Evolutionary conservation across 2,113 vertebrate species (phyloP).

Genomic region (Capra hircus): DNA sequence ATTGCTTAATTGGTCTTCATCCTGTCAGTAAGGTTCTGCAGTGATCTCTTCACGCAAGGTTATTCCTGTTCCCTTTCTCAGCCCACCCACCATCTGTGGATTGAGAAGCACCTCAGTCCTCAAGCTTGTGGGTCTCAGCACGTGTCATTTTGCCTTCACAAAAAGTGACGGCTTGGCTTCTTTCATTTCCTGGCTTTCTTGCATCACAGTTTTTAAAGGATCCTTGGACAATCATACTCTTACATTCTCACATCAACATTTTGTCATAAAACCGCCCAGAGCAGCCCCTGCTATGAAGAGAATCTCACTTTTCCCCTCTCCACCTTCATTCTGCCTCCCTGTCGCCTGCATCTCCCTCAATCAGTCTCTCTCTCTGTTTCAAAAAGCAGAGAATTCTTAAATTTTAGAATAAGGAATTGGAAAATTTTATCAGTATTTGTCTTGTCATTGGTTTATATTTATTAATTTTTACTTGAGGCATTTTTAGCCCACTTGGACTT

Average conservation of each 20-base stretch:
- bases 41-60: accelerated
- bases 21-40: background rate
- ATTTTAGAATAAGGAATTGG: background rate
- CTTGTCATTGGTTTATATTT: background rate
- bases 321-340: background rate
- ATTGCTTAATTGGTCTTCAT: background rate
- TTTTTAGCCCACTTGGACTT: background rate
- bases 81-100: accelerated
- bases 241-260: background rate
- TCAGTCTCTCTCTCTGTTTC: background rate
- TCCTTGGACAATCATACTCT: background rate
- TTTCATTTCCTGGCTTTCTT: no score
- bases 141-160: background rate
- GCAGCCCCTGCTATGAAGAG: background rate
- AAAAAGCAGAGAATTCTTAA: background rate
- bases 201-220: background rate
- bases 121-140: accelerated
- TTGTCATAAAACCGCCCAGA: background rate
- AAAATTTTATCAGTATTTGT: background rate
- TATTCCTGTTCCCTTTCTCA: accelerated
- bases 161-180: accelerated
- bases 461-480: background rate
- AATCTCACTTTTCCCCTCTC: background rate
- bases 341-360: background rate
- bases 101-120: accelerated